Percentiles rank a stretch among this genome's conserved stretches.
These are phyloP conservation scores for Spongilla lacustris DNA, from an alignment of 37 sponge, comb jelly and placozoan species.

Conservation along the genomic window DNA sequence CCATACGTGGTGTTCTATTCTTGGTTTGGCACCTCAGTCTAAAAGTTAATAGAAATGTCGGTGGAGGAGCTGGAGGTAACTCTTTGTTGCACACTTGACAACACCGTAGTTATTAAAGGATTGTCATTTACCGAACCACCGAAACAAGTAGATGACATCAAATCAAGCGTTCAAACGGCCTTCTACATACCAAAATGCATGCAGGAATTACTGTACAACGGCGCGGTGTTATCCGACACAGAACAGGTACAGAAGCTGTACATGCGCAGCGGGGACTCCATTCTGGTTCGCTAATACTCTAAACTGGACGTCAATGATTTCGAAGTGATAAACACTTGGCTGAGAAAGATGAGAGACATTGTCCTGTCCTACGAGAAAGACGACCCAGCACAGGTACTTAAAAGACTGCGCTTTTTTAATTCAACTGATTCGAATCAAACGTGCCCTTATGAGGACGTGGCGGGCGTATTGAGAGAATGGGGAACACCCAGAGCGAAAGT, in stretches of 20 bases:
- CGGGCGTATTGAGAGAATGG: neutral
- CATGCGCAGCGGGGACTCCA: slow-evolving; percentile 1
- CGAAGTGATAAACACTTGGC: too few species aligned
- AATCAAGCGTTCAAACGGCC: neutral
- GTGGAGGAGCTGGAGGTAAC: too few species aligned
- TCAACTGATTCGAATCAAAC: too few species aligned
- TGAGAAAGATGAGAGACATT: neutral
- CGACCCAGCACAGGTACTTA: too few species aligned
- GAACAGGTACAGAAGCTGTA: neutral
- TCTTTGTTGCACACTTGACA: too few species aligned
- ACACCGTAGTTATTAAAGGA: too few species aligned
- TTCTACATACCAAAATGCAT: slow-evolving; percentile 22
- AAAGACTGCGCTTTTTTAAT: too few species aligned
- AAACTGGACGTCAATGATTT: neutral
- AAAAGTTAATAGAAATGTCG: too few species aligned
- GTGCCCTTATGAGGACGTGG: neutral
- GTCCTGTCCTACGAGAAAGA: too few species aligned
- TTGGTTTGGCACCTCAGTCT: too few species aligned
- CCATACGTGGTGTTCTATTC: too few species aligned
- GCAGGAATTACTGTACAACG: neutral
- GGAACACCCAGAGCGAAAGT: neutral
- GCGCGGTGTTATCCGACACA: neutral
- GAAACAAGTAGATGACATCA: slow-evolving; percentile 14
- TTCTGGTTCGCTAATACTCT: neutral
- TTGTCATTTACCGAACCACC: too few species aligned